These are phyloP conservation scores for Drosophila grimshawi DNA, from an alignment of 1,140 invertebrate species.

Conservation along the genomic window DNA sequence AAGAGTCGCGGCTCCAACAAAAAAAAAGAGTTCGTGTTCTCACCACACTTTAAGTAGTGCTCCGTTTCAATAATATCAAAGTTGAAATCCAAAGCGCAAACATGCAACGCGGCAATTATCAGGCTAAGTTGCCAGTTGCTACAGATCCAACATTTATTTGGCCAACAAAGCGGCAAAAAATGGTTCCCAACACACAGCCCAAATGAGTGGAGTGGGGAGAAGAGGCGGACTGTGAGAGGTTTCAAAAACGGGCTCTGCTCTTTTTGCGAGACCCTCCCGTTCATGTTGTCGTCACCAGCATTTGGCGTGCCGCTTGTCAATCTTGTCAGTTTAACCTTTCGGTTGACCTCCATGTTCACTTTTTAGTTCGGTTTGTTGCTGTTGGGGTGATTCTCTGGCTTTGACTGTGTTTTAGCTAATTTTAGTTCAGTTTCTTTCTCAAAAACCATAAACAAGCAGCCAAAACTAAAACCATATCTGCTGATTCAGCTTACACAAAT, in stretches of 20 bases:
- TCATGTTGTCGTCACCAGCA: conserved; percentile 36
- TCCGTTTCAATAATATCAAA: conserved; percentile 72
- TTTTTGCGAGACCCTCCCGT: neutral
- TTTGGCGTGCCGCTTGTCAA: conserved; percentile 65
- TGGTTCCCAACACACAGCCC: conserved; percentile 35
- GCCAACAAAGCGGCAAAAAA: conserved; percentile 53
- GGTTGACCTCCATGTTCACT: conserved; percentile 63
- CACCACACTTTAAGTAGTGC: conserved; percentile 41
- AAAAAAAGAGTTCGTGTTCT: conserved; percentile 40
- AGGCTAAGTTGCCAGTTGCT: conserved; percentile 41
- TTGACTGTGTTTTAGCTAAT: conserved; percentile 20
- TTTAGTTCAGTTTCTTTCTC: neutral
- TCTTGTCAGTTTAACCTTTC: conserved; percentile 82
- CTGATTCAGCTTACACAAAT: conserved; percentile 10
- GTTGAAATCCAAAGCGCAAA: conserved; percentile 63
- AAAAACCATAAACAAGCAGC: neutral
- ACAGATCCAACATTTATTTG: conserved; percentile 27
- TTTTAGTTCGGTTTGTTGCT: conserved; percentile 38
- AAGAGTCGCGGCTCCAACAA: neutral
- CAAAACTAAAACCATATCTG: neutral
- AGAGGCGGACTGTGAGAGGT: neutral
- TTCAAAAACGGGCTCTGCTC: neutral
- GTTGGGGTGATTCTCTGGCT: conserved; percentile 34
- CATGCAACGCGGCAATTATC: conserved; percentile 79
- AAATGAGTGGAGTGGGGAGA: neutral